Percentiles rank a stretch among this genome's conserved stretches.
These are phyloP conservation scores for Bolborhynchus lineola DNA, from an alignment of 2,113 vertebrate genomes.

Conservation along the genomic window DNA sequence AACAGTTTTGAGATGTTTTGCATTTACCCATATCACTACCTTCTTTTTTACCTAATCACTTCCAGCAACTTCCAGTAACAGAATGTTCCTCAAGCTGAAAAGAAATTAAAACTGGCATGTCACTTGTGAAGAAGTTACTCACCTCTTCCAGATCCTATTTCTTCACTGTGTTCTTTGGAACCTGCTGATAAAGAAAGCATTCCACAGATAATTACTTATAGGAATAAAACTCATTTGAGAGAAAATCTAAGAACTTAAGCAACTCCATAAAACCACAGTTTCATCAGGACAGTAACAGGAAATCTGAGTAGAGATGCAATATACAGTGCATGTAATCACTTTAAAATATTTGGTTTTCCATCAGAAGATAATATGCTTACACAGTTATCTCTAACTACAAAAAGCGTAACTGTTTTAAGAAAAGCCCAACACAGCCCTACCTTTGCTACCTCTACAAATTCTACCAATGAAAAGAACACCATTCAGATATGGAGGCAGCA, in stretches of 20 bases:
- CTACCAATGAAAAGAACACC: rapidly evolving
- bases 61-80: slow-evolving; percentile 35
- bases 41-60: slow-evolving; percentile 36
- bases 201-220: neutral
- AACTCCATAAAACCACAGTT: neutral
- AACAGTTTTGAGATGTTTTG: neutral
- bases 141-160: slow-evolving; percentile 60
- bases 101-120: neutral
- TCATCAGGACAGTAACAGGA: neutral
- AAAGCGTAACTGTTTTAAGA: neutral
- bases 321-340: neutral
- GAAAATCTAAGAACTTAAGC: neutral
- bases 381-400: neutral
- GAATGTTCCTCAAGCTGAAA: neutral
- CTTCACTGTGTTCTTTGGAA: slow-evolving; percentile 66
- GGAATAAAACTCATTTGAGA: neutral
- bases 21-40: neutral
- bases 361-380: neutral
- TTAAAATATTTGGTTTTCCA: neutral
- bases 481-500: neutral
- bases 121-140: slow-evolving; percentile 20
- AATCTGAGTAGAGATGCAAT: neutral
- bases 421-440: neutral
- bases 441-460: neutral
- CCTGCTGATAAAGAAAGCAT: slow-evolving; percentile 54